phyloP scores from a whole-genome alignment of 2,797 vertebrate species.

The Emydoidea blandingii region DNA sequence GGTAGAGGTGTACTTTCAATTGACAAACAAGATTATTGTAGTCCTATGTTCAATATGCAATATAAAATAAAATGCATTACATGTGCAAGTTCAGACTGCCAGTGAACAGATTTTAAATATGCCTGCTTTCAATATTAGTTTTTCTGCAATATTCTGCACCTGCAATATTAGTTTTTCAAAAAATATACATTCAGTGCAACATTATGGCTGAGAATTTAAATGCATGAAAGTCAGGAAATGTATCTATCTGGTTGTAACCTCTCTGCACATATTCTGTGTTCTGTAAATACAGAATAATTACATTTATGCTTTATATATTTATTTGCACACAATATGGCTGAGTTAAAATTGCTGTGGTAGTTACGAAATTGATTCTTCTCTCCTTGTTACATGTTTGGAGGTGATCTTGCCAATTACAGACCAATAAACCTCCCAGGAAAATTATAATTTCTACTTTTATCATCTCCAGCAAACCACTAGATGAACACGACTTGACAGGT shows the following conservation, averaged over 20 bases:
- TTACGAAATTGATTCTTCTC: rapidly evolving
- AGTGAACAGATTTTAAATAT: background rate
- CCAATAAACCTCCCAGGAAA: background rate
- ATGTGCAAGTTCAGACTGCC: background rate
- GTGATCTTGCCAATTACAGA: background rate
- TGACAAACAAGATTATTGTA: too few species aligned
- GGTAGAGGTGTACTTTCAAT: too few species aligned
- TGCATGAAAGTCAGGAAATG: rapidly evolving
- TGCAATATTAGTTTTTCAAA: background rate
- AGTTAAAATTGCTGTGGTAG: rapidly evolving
- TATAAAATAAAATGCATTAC: background rate
- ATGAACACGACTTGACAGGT: background rate
- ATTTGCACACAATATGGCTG: background rate
- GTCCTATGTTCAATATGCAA: background rate
- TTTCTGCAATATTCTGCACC: too few species aligned
- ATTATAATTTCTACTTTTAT: background rate
- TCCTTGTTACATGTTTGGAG: background rate
- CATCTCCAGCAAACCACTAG: too few species aligned
- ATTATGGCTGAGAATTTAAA: background rate
- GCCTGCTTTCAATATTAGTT: background rate
- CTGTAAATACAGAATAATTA: background rate
- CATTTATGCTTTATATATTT: background rate
- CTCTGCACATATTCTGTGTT: background rate
- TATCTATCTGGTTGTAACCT: rapidly evolving
- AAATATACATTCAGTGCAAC: rapidly evolving